phyloP scores from a whole-genome alignment of 2,113 vertebrate species.

The Vireo altiloquus region DNA sequence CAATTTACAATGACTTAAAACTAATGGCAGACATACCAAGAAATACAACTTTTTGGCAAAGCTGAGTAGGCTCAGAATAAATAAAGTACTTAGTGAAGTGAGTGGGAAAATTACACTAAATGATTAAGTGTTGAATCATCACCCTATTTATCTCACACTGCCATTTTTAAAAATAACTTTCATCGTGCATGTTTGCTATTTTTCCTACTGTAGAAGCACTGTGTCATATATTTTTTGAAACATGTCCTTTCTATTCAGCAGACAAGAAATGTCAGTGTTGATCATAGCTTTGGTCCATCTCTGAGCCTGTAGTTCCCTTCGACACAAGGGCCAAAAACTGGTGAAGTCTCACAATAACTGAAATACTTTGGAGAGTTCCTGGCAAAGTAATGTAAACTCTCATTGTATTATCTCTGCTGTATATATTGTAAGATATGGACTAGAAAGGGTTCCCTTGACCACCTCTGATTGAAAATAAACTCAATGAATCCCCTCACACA shows the following conservation, averaged over 20 bases:
- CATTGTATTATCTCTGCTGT: neutral
- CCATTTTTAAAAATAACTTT: conserved; percentile 5
- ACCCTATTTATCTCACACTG: neutral
- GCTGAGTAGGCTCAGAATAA: neutral
- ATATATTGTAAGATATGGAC: neutral
- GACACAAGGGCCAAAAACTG: neutral
- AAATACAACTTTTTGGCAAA: neutral
- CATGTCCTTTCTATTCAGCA: neutral
- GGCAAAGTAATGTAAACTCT: neutral
- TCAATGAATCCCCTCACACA: neutral
- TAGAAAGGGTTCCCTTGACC: neutral
- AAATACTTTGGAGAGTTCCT: neutral
- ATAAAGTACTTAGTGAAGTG: neutral
- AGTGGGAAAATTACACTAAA: conserved; percentile 8
- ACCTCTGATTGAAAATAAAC: neutral
- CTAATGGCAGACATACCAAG: neutral
- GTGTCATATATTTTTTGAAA: neutral
- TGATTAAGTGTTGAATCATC: conserved; percentile 10
- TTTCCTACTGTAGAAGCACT: neutral
- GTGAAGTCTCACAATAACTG: neutral
- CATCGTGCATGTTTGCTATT: neutral
- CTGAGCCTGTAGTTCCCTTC: neutral
- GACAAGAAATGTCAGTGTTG: neutral
- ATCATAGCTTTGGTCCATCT: neutral
- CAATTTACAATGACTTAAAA: neutral